Evolutionary conservation across 30 jellyfish, hydroid and myxozoan species (phyloP).

Genomic region (Cassiopea xamachana): DNA sequence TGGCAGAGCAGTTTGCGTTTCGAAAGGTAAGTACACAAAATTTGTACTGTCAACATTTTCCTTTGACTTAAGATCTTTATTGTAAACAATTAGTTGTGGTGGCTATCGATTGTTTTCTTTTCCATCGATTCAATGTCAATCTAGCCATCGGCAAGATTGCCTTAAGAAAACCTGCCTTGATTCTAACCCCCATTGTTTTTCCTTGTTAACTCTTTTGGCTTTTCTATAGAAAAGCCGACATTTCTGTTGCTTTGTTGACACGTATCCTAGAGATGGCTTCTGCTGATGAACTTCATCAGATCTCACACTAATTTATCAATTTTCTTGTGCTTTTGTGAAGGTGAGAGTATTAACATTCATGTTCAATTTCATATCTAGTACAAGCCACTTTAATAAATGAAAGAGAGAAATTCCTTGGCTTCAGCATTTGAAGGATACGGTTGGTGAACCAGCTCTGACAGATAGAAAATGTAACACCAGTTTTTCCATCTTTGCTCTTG

Average conservation of each 20-base stretch:
- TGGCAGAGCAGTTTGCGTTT: not conserved
- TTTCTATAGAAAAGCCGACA: not conserved
- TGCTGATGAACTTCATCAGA: no score
- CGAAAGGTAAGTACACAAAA: not conserved
- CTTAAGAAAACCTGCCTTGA: not conserved
- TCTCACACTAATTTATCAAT: no score
- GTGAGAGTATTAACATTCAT: no score
- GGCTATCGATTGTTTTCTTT: not conserved
- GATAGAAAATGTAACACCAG: no score
- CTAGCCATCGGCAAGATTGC: not conserved
- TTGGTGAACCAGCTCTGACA: no score
- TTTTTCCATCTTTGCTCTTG: not conserved
- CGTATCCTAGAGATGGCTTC: not conserved
- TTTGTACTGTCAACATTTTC: not conserved
- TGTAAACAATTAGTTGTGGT: not conserved
- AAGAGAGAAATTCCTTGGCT: no score
- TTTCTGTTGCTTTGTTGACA: not conserved
- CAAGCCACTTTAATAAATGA: no score
- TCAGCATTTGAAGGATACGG: no score
- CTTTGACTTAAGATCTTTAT: not conserved
- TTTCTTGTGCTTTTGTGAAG: no score
- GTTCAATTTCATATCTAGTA: no score
- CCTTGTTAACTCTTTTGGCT: not conserved
- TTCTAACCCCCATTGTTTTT: not conserved
- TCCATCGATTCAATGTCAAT: not conserved